Percentiles rank a stretch among this genome's conserved stretches.
Conservation (phyloP, 2,888 invertebrate species). For the Diarsia dahlii region DNA sequence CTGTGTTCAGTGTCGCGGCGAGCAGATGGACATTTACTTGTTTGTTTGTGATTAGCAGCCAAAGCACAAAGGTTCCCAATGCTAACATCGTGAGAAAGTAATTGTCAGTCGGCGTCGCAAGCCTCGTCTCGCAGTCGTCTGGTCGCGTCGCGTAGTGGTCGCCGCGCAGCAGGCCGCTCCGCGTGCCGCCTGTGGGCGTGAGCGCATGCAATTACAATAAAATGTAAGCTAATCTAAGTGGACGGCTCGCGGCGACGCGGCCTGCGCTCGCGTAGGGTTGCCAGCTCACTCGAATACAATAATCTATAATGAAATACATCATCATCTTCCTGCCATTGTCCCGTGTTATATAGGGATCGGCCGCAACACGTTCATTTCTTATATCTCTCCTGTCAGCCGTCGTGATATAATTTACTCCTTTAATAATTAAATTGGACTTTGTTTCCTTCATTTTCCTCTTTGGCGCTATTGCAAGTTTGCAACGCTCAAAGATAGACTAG, state of each 20-base stretch:
- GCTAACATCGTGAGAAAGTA: constrained; percentile 27
- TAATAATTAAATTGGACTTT: no score
- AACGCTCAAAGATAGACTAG: no score
- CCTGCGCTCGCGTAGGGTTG: constrained; percentile 11
- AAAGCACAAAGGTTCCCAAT: not conserved
- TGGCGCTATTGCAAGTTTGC: no score
- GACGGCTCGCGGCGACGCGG: not conserved
- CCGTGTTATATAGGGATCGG: not conserved
- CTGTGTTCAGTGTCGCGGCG: not conserved
- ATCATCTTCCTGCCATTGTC: not conserved
- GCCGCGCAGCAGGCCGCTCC: not conserved
- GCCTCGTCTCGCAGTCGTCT: not conserved
- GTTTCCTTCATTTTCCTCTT: not conserved
- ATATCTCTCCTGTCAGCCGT: no score
- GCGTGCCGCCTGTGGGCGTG: not conserved
- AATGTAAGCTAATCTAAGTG: constrained; percentile 34
- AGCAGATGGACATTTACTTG: constrained; percentile 4
- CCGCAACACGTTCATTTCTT: not conserved
- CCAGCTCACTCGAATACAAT: not conserved
- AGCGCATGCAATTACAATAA: constrained; percentile 38
- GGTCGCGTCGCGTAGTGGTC: not conserved
- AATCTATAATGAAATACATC: not conserved
- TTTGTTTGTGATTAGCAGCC: constrained; percentile 4
- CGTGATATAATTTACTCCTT: not conserved
- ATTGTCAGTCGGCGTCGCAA: constrained; percentile 2